These are phyloP conservation scores for Lacerta agilis DNA, from an alignment of 2,797 vertebrate species.

Conservation along the genomic window DNA sequence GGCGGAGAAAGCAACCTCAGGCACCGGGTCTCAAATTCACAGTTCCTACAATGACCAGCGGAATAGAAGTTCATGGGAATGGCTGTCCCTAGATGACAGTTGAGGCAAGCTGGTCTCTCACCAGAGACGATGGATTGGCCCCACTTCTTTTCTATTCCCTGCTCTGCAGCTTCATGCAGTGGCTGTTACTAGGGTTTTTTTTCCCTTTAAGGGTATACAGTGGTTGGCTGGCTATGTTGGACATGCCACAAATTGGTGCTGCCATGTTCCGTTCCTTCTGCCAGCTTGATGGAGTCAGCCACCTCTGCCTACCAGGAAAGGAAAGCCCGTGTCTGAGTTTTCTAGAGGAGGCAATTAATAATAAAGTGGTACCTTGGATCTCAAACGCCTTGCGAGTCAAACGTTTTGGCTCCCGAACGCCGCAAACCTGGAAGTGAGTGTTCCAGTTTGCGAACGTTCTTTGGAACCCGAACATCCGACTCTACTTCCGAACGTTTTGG, in stretches of 20 bases:
- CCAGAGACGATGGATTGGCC: not conserved
- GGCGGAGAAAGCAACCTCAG: not conserved
- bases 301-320: not conserved
- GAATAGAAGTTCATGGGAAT: not conserved
- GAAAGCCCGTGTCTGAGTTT: not conserved
- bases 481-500: no score
- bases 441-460: no score
- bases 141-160: conserved; percentile 59
- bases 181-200: conserved; percentile 86
- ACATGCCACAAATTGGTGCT: not conserved
- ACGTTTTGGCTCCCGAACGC: no score
- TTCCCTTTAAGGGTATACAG: not conserved
- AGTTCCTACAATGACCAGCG: not conserved
- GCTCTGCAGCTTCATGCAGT: conserved; percentile 83
- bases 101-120: no score
- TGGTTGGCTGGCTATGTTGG: not conserved
- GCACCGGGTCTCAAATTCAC: not conserved
- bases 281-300: not conserved
- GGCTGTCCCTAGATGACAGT: no score
- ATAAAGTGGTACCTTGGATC: no score
- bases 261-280: not conserved
- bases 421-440: no score
- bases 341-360: no score
- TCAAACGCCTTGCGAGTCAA: no score
- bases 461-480: no score